Percentiles rank a stretch among this genome's conserved stretches.
Conservation (phyloP, 2,113 vertebrate species). For the Genyomyrus donnyi region DNA sequence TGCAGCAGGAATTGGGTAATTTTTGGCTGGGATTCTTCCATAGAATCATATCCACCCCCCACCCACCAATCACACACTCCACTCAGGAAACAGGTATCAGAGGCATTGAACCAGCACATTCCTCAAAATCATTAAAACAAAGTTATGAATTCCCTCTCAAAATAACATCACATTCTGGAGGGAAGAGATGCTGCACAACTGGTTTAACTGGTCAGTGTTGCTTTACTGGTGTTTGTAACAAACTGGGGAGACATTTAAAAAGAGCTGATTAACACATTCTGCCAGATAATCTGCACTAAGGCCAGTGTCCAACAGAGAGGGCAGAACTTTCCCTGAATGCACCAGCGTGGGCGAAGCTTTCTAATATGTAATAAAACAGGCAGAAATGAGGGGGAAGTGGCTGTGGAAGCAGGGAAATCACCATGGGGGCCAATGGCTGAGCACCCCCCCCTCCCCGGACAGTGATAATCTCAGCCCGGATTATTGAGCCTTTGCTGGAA, state of each 20-base stretch:
- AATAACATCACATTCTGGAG: background rate
- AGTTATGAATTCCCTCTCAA: background rate
- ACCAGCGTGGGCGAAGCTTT: background rate
- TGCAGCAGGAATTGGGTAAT: constrained; percentile 60
- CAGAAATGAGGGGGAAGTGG: background rate
- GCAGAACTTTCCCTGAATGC: background rate
- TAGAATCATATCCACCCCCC: constrained; percentile 26
- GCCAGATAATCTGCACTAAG: background rate
- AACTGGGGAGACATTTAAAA: background rate
- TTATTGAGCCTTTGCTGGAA: constrained; percentile 45
- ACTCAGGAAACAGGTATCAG: constrained; percentile 16
- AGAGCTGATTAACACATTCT: background rate
- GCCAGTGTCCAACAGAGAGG: background rate
- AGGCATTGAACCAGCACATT: background rate
- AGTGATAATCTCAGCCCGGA: constrained; percentile 26
- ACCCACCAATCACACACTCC: background rate
- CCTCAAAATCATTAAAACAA: constrained; percentile 19
- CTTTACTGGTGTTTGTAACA: background rate
- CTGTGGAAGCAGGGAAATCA: constrained; percentile 1
- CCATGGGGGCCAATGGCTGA: background rate
- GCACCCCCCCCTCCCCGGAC: background rate
- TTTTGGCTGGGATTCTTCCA: constrained; percentile 44
- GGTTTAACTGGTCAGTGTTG: background rate
- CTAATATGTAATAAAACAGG: background rate
- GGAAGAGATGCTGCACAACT: background rate